phyloP scores from a whole-genome alignment of 2,113 vertebrate genomes.

The Phycodurus eques region DNA sequence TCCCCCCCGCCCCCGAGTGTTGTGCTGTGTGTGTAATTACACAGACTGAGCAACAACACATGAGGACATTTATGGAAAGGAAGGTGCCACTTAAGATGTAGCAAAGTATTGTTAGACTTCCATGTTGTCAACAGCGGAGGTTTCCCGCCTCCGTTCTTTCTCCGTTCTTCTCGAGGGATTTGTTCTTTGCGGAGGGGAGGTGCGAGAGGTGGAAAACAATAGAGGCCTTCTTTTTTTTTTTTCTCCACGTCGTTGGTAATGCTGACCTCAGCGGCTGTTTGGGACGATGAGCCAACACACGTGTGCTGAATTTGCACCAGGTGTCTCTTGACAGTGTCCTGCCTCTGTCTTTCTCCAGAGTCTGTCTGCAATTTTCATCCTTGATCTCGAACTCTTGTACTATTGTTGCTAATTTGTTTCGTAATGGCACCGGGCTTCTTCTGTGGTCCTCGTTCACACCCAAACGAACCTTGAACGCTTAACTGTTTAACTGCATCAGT shows the following conservation, averaged over 20 bases:
- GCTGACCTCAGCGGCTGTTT: constrained; percentile 64
- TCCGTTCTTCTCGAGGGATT: constrained; percentile 7
- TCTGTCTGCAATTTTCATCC: constrained; percentile 23
- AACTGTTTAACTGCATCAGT: background rate
- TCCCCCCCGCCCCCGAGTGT: too few species aligned
- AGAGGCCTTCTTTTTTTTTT: constrained; percentile 41
- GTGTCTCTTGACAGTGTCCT: constrained; percentile 58
- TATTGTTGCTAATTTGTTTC: constrained; percentile 60
- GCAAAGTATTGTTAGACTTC: constrained; percentile 38
- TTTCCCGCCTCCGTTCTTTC: constrained; percentile 13
- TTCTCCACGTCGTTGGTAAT: constrained; percentile 38
- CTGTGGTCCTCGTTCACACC: constrained; percentile 1
- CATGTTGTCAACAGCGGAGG: constrained; percentile 18
- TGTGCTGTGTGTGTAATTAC: constrained; percentile 27
- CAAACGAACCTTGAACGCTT: background rate
- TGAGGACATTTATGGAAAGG: constrained; percentile 49
- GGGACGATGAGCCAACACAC: constrained; percentile 65
- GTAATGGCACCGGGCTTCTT: constrained; percentile 32
- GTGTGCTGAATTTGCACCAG: constrained; percentile 50
- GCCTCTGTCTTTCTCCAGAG: constrained; percentile 25
- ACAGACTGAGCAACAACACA: constrained; percentile 22
- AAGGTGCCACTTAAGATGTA: constrained; percentile 43
- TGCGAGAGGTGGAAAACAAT: constrained; percentile 46
- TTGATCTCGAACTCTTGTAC: constrained; percentile 40
- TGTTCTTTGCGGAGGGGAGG: constrained; percentile 5